These are phyloP conservation scores for Anabacerthia variegaticeps DNA, from an alignment of 2,797 vertebrate species.

Conservation along the genomic window DNA sequence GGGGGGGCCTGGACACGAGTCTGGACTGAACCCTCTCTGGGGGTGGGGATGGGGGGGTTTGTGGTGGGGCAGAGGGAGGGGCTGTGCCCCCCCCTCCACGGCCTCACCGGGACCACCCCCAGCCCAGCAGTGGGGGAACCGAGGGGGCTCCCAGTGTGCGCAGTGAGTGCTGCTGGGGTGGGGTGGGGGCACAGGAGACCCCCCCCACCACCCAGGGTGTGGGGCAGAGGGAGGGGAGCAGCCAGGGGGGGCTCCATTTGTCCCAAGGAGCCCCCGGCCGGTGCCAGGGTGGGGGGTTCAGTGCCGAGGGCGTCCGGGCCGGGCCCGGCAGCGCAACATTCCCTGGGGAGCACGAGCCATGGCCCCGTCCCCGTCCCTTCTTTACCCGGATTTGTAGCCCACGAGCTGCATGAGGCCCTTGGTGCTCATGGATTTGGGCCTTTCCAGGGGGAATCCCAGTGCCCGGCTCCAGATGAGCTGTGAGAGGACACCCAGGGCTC, in stretches of 20 bases:
- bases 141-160: neutral
- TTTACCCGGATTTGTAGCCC: conserved; percentile 88
- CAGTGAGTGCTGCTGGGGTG: neutral
- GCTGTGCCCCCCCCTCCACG: neutral
- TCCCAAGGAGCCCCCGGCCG: neutral
- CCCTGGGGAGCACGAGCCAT: neutral
- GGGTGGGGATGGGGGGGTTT: neutral
- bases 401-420: conserved; percentile 92
- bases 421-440: conserved; percentile 98
- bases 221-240: neutral
- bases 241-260: neutral
- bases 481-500: conserved; percentile 90
- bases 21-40: neutral
- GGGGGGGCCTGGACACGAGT: neutral
- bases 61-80: too few species aligned
- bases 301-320: neutral
- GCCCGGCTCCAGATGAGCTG: conserved; percentile 96
- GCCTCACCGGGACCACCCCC: neutral
- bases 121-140: neutral
- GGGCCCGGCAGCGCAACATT: neutral
- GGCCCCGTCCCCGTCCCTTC: conserved; percentile 51
- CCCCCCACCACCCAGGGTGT: neutral
- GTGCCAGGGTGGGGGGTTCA: neutral
- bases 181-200: neutral
- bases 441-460: conserved; percentile 92